Percentiles rank a stretch among this genome's conserved stretches.
These are phyloP conservation scores for Zygogramma bicolorata DNA, from an alignment of 2,888 invertebrate species.

Conservation along the genomic window DNA sequence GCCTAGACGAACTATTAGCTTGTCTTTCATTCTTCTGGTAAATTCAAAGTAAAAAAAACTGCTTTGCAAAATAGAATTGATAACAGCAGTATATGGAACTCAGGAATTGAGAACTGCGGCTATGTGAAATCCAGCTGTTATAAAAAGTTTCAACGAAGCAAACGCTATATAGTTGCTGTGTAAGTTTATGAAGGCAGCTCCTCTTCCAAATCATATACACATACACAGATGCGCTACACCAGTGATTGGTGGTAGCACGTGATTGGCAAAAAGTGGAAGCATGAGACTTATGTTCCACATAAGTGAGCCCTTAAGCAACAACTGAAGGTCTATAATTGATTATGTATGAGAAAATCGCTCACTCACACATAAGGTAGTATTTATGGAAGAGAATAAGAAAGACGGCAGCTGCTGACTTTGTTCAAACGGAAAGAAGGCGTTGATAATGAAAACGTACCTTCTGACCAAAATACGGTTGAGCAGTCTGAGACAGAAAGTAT, in stretches of 20 bases:
- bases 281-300: slow-evolving; percentile 3
- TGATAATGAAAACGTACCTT: too few species aligned
- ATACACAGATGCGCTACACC: background rate
- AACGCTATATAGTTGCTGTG: background rate
- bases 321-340: slow-evolving; percentile 7
- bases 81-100: too few species aligned
- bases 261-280: slow-evolving; percentile 11
- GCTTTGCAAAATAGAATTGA: too few species aligned
- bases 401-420: background rate
- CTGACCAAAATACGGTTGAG: too few species aligned
- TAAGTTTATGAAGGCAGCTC: background rate
- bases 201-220: background rate
- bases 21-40: too few species aligned
- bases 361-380: slow-evolving; percentile 10
- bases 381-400: background rate
- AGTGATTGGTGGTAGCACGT: background rate
- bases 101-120: too few species aligned
- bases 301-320: slow-evolving; percentile 4
- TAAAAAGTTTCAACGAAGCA: too few species aligned
- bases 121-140: too few species aligned
- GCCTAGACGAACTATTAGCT: too few species aligned
- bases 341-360: slow-evolving; percentile 9
- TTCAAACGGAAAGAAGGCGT: background rate
- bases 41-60: too few species aligned
- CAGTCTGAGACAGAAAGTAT: too few species aligned